phyloP scores from a whole-genome alignment of 2,888 invertebrate genomes.

The Ochlodes sylvanus region DNA sequence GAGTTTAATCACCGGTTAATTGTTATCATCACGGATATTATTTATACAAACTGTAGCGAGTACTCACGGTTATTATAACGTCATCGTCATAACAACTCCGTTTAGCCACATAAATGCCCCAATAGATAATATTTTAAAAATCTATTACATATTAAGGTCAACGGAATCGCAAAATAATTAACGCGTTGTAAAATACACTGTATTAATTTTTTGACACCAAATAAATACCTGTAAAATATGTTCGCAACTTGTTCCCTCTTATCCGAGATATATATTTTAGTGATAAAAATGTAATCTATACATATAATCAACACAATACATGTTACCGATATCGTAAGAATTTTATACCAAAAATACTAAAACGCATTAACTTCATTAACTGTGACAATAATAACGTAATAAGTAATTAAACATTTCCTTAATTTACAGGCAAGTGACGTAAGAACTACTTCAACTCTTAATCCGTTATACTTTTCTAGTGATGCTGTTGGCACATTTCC shows the following conservation, averaged over 20 bases:
- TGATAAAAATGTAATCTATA: slow-evolving; percentile 15
- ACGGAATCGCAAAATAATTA: too few species aligned
- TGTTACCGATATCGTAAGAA: not conserved
- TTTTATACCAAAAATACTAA: not conserved
- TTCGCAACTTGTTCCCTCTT: not conserved
- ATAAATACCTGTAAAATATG: slow-evolving; percentile 7
- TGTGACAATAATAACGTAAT: slow-evolving; percentile 1
- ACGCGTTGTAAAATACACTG: too few species aligned
- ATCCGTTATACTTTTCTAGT: slow-evolving; percentile 51
- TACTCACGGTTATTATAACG: too few species aligned
- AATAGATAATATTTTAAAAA: too few species aligned
- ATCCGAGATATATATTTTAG: slow-evolving; percentile 5
- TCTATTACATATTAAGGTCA: too few species aligned
- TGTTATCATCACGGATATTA: too few species aligned
- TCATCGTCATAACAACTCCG: too few species aligned
- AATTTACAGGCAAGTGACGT: slow-evolving; percentile 18
- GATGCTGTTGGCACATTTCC: slow-evolving; percentile 63
- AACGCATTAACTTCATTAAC: not conserved
- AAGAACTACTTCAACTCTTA: slow-evolving; percentile 21
- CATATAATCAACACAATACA: not conserved
- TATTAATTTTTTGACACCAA: not conserved
- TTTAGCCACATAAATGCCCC: too few species aligned
- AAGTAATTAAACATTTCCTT: slow-evolving; percentile 1
- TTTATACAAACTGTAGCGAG: too few species aligned
- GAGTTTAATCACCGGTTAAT: not conserved